These are phyloP conservation scores for Ptychobarbus kaznakovi DNA, from an alignment of 2,797 vertebrate species.

Conservation along the genomic window DNA sequence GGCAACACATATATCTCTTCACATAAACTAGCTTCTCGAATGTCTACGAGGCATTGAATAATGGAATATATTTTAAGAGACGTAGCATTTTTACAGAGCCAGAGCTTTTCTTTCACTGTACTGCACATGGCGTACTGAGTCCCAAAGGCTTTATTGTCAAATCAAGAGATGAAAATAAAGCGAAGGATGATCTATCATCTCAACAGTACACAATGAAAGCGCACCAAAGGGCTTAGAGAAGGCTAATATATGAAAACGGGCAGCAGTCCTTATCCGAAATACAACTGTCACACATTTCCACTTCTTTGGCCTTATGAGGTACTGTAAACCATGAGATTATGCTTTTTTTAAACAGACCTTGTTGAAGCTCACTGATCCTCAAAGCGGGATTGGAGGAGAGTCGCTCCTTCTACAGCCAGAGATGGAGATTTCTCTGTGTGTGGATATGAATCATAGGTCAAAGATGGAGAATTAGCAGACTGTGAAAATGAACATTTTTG, in stretches of 20 bases:
- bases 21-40: conserved; percentile 47
- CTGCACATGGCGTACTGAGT: conserved; percentile 1
- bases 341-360: conserved; percentile 27
- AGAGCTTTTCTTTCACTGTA: conserved; percentile 13
- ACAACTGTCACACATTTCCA: conserved; percentile 21
- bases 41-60: conserved; percentile 30
- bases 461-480: background rate
- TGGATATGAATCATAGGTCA: conserved; percentile 1
- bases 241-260: conserved; percentile 41
- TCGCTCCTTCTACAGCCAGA: background rate
- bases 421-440: background rate
- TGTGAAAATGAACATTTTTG: background rate
- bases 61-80: conserved; percentile 50
- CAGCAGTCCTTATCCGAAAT: conserved; percentile 43
- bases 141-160: conserved; percentile 11
- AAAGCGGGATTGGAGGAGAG: background rate
- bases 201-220: conserved; percentile 40
- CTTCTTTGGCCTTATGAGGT: conserved; percentile 27
- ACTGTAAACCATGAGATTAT: conserved; percentile 42
- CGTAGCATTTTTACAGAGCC: conserved; percentile 35
- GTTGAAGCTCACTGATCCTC: conserved; percentile 26
- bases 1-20: conserved; percentile 6
- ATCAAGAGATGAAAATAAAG: conserved; percentile 37
- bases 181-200: conserved; percentile 41
- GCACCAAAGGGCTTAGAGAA: conserved; percentile 36